These are phyloP conservation scores for Formica selysi DNA, from an alignment of 1,140 invertebrate genomes.

Conservation along the genomic window DNA sequence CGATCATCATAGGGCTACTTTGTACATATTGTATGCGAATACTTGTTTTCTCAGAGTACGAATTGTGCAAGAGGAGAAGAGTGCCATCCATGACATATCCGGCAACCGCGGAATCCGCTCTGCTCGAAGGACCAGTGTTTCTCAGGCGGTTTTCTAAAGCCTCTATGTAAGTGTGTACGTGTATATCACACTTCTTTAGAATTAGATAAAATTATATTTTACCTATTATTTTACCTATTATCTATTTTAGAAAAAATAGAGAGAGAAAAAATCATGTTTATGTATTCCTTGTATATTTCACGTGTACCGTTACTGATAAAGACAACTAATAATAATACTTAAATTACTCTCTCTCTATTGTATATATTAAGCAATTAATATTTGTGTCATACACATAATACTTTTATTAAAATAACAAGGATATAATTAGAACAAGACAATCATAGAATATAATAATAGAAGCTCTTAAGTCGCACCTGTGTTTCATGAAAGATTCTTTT, in stretches of 20 bases:
- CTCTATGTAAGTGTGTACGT: conserved; percentile 88
- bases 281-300: neutral
- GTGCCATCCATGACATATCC: conserved; percentile 91
- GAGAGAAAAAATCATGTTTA: neutral
- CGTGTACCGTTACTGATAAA: neutral
- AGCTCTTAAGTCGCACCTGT: neutral
- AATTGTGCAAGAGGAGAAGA: conserved; percentile 89
- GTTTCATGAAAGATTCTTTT: neutral
- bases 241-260: neutral
- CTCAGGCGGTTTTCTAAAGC: conserved; percentile 88
- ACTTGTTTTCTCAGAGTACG: conserved; percentile 90
- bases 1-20: conserved; percentile 90
- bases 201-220: neutral
- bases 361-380: neutral
- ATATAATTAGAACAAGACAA: neutral
- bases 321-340: neutral
- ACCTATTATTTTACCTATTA: too few relatives aligned
- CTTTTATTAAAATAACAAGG: neutral
- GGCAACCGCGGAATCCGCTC: conserved; percentile 89
- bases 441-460: neutral
- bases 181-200: conserved; percentile 69
- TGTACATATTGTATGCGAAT: conserved; percentile 94
- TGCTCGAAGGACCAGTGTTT: conserved; percentile 89
- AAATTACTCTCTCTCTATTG: neutral
- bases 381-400: neutral